phyloP scores from a whole-genome alignment of 2,797 vertebrate genomes.

The Myiothlypis coronata region DNA sequence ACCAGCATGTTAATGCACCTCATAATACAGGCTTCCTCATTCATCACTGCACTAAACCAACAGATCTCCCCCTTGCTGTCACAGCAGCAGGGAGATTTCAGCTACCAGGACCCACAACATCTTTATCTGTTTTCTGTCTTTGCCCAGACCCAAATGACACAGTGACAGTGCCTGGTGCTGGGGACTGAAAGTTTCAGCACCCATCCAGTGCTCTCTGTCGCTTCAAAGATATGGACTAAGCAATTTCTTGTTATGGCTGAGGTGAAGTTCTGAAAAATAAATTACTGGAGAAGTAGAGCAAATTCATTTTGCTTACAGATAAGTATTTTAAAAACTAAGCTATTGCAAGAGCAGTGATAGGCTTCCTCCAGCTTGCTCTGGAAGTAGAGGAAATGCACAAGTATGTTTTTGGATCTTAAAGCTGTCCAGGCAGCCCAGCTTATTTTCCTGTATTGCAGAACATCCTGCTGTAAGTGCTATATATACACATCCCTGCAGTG shows the following conservation, averaged over 20 bases:
- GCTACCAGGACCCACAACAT: not conserved
- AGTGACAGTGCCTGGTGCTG: not conserved
- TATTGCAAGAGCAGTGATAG: not conserved
- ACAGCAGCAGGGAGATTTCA: slow-evolving; percentile 5
- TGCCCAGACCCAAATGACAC: not conserved
- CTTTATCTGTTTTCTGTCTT: not conserved
- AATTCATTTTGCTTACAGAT: not conserved
- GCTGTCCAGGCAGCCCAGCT: not conserved
- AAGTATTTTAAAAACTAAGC: not conserved
- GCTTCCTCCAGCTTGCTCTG: not conserved
- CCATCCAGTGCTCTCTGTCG: not conserved
- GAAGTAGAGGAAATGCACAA: not conserved
- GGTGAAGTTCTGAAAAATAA: not conserved
- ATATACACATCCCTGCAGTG: not conserved
- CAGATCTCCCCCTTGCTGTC: not conserved
- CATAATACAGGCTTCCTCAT: not conserved
- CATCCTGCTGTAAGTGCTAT: not conserved
- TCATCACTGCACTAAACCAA: slow-evolving; percentile 7
- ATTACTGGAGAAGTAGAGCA: not conserved
- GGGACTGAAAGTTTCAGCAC: not conserved
- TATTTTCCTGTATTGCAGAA: not conserved
- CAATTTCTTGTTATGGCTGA: not conserved
- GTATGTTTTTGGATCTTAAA: not conserved
- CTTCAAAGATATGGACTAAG: not conserved
- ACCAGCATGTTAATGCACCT: not conserved